Conservation (phyloP, 1,140 invertebrate species). For the Melanaphis sacchari region DNA sequence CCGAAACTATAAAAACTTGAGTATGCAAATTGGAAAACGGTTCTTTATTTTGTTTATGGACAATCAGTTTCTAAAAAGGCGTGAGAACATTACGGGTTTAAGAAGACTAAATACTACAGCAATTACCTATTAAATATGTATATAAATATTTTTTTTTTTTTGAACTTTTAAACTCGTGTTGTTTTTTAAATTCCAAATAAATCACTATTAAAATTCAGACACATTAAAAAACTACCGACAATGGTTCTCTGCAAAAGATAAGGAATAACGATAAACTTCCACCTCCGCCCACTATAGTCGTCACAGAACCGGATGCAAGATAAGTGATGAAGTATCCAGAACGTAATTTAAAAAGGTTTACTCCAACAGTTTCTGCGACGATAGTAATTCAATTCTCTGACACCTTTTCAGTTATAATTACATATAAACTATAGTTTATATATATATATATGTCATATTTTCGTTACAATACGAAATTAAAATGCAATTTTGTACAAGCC, state of each 20-base stretch:
- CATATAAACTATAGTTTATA: neutral
- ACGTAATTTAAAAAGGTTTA: neutral
- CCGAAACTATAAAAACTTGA: neutral
- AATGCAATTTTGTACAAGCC: neutral
- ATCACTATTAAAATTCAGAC: neutral
- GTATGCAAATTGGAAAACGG: neutral
- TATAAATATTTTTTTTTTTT: neutral
- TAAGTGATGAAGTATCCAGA: neutral
- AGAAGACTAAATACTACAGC: neutral
- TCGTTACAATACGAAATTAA: neutral
- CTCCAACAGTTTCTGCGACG: neutral
- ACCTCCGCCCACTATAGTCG: neutral
- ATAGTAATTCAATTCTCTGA: neutral
- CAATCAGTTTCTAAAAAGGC: neutral
- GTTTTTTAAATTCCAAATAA: neutral
- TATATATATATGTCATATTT: neutral
- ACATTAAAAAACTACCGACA: neutral
- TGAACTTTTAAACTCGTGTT: neutral
- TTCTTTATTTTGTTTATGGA: neutral
- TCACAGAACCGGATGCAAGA: neutral
- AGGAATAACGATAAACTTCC: neutral
- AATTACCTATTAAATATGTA: neutral
- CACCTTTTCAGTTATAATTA: neutral
- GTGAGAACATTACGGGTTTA: neutral
- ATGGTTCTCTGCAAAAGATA: neutral